These are phyloP conservation scores for Cetonia aurata DNA, from an alignment of 2,888 invertebrate species.

Conservation along the genomic window DNA sequence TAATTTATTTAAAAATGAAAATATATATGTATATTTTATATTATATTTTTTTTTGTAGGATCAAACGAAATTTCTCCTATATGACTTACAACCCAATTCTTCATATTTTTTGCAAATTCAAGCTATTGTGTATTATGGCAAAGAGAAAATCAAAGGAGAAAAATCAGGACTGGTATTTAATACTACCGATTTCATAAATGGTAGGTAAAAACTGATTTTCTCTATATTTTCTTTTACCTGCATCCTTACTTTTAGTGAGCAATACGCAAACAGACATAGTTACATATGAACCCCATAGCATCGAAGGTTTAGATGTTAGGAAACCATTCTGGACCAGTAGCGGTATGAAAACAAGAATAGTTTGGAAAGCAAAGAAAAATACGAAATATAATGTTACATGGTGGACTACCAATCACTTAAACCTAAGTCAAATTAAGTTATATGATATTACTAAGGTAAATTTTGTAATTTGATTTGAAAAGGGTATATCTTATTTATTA, in stretches of 20 bases:
- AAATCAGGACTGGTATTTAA: conserved; percentile 80
- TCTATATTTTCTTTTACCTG: not conserved
- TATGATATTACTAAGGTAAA: conserved; percentile 70
- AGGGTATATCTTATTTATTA: not conserved
- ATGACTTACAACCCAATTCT: conserved; percentile 76
- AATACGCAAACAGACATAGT: conserved; percentile 9
- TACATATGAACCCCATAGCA: conserved; percentile 45
- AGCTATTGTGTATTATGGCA: conserved; percentile 78
- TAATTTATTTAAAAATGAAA: too few species aligned
- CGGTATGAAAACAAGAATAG: conserved; percentile 60
- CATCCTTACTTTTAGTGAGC: conserved; percentile 18
- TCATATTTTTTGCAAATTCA: conserved; percentile 85
- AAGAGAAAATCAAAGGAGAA: conserved; percentile 76
- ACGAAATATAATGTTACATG: conserved; percentile 61
- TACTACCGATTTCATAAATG: conserved; percentile 71
- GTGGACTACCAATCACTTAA: conserved; percentile 64
- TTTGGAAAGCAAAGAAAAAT: conserved; percentile 59
- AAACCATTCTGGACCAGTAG: conserved; percentile 61
- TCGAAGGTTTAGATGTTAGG: conserved; percentile 61
- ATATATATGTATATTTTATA: not conserved
- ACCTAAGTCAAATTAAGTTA: conserved; percentile 65
- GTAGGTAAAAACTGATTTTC: conserved; percentile 54
- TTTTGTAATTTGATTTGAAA: not conserved
- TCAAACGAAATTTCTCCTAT: conserved; percentile 74
- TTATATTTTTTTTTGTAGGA: conserved; percentile 67